Base-by-base conservation (phyloP, 2,113 vertebrate species). In the Vulpes ferrilata region DNA sequence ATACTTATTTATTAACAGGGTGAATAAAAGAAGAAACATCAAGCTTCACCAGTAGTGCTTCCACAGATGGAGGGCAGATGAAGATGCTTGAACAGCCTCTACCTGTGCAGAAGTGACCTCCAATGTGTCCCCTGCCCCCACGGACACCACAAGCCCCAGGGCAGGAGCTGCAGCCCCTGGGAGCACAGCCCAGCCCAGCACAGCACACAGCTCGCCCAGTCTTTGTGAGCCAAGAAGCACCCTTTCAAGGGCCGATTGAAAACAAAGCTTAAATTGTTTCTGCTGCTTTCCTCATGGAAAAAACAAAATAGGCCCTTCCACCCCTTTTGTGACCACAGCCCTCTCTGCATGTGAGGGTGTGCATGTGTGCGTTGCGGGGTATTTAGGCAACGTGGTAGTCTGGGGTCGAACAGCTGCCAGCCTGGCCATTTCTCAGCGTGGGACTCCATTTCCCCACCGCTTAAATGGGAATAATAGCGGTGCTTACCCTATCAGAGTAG, bases 311-410 rank as follows among this genome's bases (percentile, higher is more conserved):
- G 25, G 73, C 13, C 65, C 15, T 59, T 53, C 32, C 19, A 55
- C 3, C 62, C 2, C n/a, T 51, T 60, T 62, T 25, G 88, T 10
- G 17, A 48, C 27, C 20, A 0, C 0, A 2, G 48, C 19, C 30
- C 11, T 25, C 48, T 71, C 2, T 11, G 3, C 23, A n/a, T 1
- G 17, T 38, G 60, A 83, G 27, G 27, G 30, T 5, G 13, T 22
- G 7, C 51, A 7, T 2, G 1, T 22, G 25, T 7, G 19, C 0
- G 4, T 4, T 57, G 22, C 13, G 0, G 59, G 27, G 23, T 27
- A 7, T 19, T 55, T 35, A 12, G 13, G 15, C 35, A 19, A 25
- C 2, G 35, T 60, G 8, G 5, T 5, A 0, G 32, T n/a, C 69
- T 43, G 74, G 12, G n/a, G 15, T 55, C 13, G n/a, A 2, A 59